A percentile compares a stretch with the other conserved stretches of the same genome.
Conservation (phyloP, 2,113 vertebrate species). For the Tursiops truncatus region DNA sequence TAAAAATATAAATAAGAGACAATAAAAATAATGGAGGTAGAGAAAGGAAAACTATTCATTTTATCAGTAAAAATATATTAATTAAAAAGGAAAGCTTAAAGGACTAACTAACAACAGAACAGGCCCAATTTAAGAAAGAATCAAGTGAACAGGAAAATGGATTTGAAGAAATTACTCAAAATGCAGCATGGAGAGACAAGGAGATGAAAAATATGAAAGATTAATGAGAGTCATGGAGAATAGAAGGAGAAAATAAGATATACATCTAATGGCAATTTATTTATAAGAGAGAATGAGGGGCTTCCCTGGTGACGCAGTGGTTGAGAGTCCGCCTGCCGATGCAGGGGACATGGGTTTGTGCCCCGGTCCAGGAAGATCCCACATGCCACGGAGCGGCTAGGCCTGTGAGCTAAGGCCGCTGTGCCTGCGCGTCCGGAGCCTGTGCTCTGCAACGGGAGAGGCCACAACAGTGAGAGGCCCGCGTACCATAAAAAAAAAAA, state of each 20-base stretch:
- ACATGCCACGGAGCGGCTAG: too few relatives aligned
- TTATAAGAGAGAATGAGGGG: background rate
- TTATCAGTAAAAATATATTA: background rate
- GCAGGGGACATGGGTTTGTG: too few relatives aligned
- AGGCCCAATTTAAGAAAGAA: slow-evolving; percentile 2
- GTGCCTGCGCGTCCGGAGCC: fast-evolving
- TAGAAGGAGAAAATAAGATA: background rate
- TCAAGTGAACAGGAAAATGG: background rate
- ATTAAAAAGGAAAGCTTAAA: background rate
- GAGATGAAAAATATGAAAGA: background rate
- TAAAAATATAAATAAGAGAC: background rate
- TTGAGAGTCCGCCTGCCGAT: too few relatives aligned
- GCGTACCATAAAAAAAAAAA: too few relatives aligned
- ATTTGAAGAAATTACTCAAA: slow-evolving; percentile 38
- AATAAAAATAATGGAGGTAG: background rate
- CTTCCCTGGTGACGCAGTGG: too few relatives aligned
- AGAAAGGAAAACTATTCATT: background rate
- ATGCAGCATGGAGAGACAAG: background rate
- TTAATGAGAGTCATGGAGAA: background rate
- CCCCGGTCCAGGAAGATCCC: too few relatives aligned
- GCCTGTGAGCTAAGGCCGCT: too few relatives aligned
- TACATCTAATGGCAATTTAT: background rate
- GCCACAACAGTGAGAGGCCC: too few relatives aligned
- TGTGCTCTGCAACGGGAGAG: too few relatives aligned
- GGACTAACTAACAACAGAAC: background rate